Evolutionary conservation across 2,888 invertebrate species (phyloP).

Genomic region (Marronus borbonicus): DNA sequence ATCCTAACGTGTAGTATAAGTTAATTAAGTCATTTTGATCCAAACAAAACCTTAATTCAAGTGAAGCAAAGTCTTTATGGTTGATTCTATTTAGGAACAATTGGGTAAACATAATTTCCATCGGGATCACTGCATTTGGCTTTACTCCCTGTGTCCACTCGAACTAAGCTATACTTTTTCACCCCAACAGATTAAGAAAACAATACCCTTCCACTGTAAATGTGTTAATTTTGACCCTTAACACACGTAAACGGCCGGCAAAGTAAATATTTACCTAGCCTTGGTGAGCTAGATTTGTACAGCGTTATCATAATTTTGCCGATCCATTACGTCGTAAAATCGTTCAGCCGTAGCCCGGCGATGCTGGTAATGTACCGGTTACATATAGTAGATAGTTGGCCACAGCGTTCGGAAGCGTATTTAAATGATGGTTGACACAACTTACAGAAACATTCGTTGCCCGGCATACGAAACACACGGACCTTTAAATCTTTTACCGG

Average conservation of each 20-base stretch:
- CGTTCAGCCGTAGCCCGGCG: not conserved
- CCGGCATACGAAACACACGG: constrained; percentile 6
- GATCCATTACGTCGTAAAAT: constrained; percentile 14
- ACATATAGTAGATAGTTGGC: too few species aligned
- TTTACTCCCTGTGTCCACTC: too few species aligned
- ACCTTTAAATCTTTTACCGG: constrained; percentile 23
- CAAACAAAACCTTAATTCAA: too few species aligned
- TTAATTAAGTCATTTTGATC: too few species aligned
- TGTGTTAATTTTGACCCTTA: not conserved
- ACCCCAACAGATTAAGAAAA: not conserved
- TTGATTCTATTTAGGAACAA: too few species aligned
- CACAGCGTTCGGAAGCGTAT: too few species aligned
- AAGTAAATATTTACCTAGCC: not conserved
- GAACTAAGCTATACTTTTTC: not conserved
- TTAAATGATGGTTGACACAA: not conserved
- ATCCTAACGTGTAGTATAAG: too few species aligned
- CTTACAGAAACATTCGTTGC: not conserved
- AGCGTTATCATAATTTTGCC: constrained; percentile 10
- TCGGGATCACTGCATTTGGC: too few species aligned
- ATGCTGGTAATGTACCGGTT: too few species aligned
- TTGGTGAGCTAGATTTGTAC: not conserved
- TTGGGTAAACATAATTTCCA: too few species aligned
- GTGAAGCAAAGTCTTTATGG: too few species aligned
- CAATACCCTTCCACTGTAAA: not conserved
- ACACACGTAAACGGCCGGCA: not conserved